Evolutionary conservation across 2,888 invertebrate genomes (phyloP), one percentile per base, ranked within the genome.

Genomic region (Papilio elwesi): DNA sequence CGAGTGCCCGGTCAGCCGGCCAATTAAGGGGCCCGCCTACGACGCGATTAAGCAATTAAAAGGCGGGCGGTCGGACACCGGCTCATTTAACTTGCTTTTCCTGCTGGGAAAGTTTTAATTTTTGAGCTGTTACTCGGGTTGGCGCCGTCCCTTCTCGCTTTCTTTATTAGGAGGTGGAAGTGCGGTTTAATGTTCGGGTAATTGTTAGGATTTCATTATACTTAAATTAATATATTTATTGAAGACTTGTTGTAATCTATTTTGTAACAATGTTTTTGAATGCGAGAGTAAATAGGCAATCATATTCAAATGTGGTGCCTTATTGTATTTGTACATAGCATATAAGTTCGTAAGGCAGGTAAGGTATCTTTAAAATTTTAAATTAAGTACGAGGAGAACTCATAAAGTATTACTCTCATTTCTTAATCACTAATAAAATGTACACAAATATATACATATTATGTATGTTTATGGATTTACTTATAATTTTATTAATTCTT

Each of bases 21-120:
- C 91, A 91, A 93, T 92, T 92, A 92, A 85, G 85, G 87, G 87
- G 85, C 87, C 89, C 89, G 82, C 87, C 84, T 83, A 87, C 82
- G 79, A 78, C 85, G 83, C 89, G 92, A 93, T 93, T 93, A 93
- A 93, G 92, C 92, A 93, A 93, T 93, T 93, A 93, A 90, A 88
- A 87, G 87, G 84, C 89, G 90, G 91, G 88, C 89, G 88, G 91
- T 89, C 90, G 89, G 91, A 87, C 90, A 84, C 83, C 85, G 82
- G 84, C 85, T 88, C 86, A 87, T 88, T 90, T 87, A 87, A 88
- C 85, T 84, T 81, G 81, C 74, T 90, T 91, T 90, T 87, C 90
- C 87, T 85, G 86, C 82, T 80, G 78, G 79, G 82, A 77, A 87
- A 86, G 83, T 85, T 87, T 86, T 80, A 84, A 82, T 85, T 83